Base-by-base conservation (phyloP, 2,113 vertebrate genomes). In the Eurystomus gularis region DNA sequence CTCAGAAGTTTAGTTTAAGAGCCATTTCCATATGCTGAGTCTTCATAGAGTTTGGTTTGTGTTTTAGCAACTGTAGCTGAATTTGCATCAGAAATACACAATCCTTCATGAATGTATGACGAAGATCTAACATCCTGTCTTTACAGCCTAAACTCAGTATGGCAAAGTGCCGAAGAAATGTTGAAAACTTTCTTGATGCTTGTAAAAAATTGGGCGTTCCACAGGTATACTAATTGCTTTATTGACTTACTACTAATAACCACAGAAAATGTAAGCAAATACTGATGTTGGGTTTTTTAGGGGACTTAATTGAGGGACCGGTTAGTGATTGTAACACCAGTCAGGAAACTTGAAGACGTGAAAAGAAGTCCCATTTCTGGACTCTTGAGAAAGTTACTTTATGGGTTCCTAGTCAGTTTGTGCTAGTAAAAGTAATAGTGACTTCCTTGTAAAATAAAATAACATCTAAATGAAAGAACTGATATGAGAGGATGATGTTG, bases 101-200 rank as follows among this genome's bases (percentile, higher is more conserved):
- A 7, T 76, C n/a, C 15, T 82, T 86, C 35, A 14, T 5, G 3
- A 86, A 52, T 57, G 10, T 25, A 7, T 93, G 82, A 39, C 42
- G 9, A 54, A 46, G 17, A 81, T 88, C 15, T 94, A 33, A 86
- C 16, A 2, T 82, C 44, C 46, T 96, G 44, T 95, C 61, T 95
- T 97, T 97, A 90, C 97, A 99, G 99, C 99, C 99, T 98, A 99
- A 99, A 97, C 98, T 99, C 90, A 99, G 99, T 97, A 99, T 99
- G 99, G 99, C 99, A 82, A 99, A 99, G 96, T 99, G 99, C 96
- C 98, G 99, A 95, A 98, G 99, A 97, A 99, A 99, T 58, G 99
- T 99, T 89, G 99, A 99, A 97, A 99, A 99, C 98, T 99, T 99
- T 93, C 98, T 99, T 52, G 99, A 99, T 86, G 99, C 99, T n/a